Evolutionary conservation across 2,888 invertebrate species (phyloP), one percentile per base, ranked within the genome.

Genomic region (Leucoma salicis): DNA sequence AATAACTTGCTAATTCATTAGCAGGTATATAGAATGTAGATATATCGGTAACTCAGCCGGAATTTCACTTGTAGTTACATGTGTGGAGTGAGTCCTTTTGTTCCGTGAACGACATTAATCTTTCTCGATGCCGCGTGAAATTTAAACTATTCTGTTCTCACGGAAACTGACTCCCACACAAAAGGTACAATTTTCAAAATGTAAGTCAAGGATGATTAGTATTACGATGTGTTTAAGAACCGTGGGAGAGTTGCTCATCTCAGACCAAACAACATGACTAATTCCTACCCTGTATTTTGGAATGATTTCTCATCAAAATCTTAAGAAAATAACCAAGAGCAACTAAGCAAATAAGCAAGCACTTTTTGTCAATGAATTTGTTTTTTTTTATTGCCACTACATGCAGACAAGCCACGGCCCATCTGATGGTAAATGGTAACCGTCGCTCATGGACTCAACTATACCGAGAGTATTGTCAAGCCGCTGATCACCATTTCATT

Each of bases 101-200:
- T 67, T 67, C 58, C 46, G 47, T 49, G 46, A 52, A 52, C 43
- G 56, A 63, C 65, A 73, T 74, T 65, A 70, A 61, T 58, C 49
- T 56, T 67, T 68, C 61, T 62, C 63, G 64, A 58, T 62, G 63
- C 62, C 66, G 67, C 72, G 70, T 74, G 73, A 73, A 74, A 70
- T 76, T 66, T 65, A 66, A 71, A 73, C 65, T 74, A 74, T 74
- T 71, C 70, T 70, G 80, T 86, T 88, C 86, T 82, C 86, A 86
- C 82, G 83, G 78, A 82, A 82, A 78, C 76, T 62, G 60, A 73
- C 68, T 79, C 74, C 72, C 78, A 78, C 75, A 82, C 79, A 84
- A 85, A 83, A 86, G 85, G 83, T 83, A 78, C 74, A 77, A 82
- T 82, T 81, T 81, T 77, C 66, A 77, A 82, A 84, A 86, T 81